A percentile compares a stretch with the other conserved stretches of the same genome.
Evolutionary conservation across 2,113 vertebrate species (phyloP).

Genomic region (Vulpes lagopus): DNA sequence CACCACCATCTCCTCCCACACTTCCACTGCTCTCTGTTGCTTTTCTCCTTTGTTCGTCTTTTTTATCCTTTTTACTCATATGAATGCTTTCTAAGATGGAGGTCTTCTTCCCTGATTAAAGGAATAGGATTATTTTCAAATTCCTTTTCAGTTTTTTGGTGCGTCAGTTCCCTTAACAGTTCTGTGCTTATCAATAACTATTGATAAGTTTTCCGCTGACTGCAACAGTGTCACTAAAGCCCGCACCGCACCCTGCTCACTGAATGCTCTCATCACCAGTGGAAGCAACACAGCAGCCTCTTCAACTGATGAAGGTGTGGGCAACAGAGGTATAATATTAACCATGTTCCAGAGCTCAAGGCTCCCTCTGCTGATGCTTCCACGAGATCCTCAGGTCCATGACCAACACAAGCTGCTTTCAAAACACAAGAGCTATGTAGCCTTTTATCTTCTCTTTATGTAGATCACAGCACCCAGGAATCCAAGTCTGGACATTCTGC

Average conservation of each 20-base stretch:
- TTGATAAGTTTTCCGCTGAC: slow-evolving; percentile 96
- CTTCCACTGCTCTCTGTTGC: slow-evolving; percentile 94
- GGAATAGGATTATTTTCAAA: slow-evolving; percentile 95
- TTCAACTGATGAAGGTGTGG: slow-evolving; percentile 94
- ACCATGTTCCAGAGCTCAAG: slow-evolving; percentile 93
- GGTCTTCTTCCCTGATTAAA: slow-evolving; percentile 95
- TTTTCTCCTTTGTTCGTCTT: slow-evolving; percentile 95
- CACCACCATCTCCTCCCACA: slow-evolving; percentile 90
- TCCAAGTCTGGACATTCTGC: slow-evolving; percentile 95
- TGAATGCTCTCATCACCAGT: slow-evolving; percentile 93
- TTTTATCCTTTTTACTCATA: slow-evolving; percentile 93
- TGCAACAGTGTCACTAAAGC: slow-evolving; percentile 92
- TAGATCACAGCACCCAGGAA: slow-evolving; percentile 94
- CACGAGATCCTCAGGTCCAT: slow-evolving; percentile 93
- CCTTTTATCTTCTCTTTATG: slow-evolving; percentile 95
- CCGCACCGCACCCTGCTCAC: slow-evolving; percentile 87
- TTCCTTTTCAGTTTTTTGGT: slow-evolving; percentile 96
- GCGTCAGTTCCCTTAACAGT: slow-evolving; percentile 94
- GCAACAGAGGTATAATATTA: slow-evolving; percentile 93
- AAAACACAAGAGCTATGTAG: slow-evolving; percentile 92
- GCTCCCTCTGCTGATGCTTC: slow-evolving; percentile 97
- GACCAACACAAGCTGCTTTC: slow-evolving; percentile 92
- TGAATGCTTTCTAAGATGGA: slow-evolving; percentile 87
- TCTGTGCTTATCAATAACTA: slow-evolving; percentile 86
- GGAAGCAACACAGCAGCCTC: slow-evolving; percentile 93